Evolutionary conservation across 2,888 invertebrate species (phyloP), one percentile per base, ranked within the genome.

Genomic region (Hydraecia micacea): DNA sequence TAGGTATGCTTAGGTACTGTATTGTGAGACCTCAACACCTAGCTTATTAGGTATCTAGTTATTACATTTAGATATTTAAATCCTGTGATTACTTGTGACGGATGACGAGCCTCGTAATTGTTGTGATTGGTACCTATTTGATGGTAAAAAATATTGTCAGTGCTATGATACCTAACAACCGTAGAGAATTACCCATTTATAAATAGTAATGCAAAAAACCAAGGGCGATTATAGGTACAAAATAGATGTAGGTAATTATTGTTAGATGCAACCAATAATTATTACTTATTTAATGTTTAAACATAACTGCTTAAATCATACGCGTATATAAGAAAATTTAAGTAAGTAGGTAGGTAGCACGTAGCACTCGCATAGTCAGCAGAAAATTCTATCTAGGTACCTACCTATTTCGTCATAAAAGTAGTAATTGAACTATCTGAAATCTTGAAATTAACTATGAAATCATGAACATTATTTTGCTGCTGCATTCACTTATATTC

Each of bases 131-230:
- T 80, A 71, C 21, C 8, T 11, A 52, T 32, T 46, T 58, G 18
- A 58, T 52, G 46, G 55, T 71, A 82, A 74, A 76, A 79, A 85
- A 79, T 63, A 70, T 49, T 75, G 65, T 83, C 73, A 62, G 71
- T 68, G 52, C 58, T 25, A 81, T 67, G 58, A 69, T 60, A 73
- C 21, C 62, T 67, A 83, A 75, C 75, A 76, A 85, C 83, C 76
- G 76, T 79, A 66, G 42, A 85, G 7, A 85, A 85, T 85, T 83
- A 72, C 46, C 65, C 69, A 83, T 69, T 80, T 85, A 65, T 70
- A 68, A 68, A 77, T 62, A n/a, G 62, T 32, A 80, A 75, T 28
- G 25, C 28, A 62, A 68, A 73, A 78, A 77, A 46, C 15, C 60
- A 80, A 77, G 77, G 73, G 63, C 62, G 46, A 71, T 84, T 69